Conservation (phyloP, 2,113 vertebrate species). For the Lepus europaeus region DNA sequence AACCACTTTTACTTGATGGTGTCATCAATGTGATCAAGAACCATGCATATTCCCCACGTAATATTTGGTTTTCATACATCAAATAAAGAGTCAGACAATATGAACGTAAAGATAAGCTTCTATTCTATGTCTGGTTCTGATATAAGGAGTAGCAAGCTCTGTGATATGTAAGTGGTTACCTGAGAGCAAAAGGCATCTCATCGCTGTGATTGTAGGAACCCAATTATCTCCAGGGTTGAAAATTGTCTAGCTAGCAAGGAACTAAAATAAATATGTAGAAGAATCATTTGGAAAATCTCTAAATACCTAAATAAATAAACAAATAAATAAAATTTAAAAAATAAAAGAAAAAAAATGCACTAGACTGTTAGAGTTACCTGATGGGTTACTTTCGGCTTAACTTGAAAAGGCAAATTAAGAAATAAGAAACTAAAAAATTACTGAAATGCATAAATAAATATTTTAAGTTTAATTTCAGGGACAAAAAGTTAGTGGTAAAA, state of each 20-base stretch:
- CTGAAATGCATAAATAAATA: not conserved
- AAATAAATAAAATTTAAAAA: too few relatives aligned
- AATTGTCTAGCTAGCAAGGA: not conserved
- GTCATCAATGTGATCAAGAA: not conserved
- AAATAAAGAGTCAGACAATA: not conserved
- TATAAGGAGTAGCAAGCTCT: not conserved
- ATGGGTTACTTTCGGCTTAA: not conserved
- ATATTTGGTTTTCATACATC: not conserved
- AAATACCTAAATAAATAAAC: not conserved
- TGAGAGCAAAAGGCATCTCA: not conserved
- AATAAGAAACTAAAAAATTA: not conserved
- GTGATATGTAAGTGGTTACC: not conserved
- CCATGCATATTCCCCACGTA: not conserved
- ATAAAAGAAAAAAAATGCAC: not conserved
- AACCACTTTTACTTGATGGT: not conserved
- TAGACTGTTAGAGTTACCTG: not conserved
- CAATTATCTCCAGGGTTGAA: not conserved
- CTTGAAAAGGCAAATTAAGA: not conserved
- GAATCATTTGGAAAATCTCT: not conserved
- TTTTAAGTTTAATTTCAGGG: not conserved
- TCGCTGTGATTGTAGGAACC: not conserved
- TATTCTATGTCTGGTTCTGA: not conserved
- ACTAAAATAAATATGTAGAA: constrained; percentile 20
- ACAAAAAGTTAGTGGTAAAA: not conserved
- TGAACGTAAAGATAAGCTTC: not conserved